These are phyloP conservation scores for Nymphalis polychloros DNA, from an alignment of 2,888 invertebrate species.

Conservation along the genomic window DNA sequence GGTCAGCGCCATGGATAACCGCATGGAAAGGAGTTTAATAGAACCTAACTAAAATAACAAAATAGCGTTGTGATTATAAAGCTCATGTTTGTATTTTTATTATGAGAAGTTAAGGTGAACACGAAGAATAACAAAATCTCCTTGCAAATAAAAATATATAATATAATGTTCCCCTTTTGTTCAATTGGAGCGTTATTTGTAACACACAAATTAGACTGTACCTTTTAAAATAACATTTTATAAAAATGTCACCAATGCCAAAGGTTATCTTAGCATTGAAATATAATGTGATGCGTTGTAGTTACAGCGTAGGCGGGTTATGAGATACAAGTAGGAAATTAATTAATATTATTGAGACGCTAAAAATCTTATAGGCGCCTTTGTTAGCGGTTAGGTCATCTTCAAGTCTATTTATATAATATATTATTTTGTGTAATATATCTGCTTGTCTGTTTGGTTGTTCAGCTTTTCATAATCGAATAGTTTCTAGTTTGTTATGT, in stretches of 20 bases:
- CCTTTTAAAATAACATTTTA: slow-evolving; percentile 32
- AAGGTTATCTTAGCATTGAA: slow-evolving; percentile 40
- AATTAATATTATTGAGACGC: slow-evolving; percentile 24
- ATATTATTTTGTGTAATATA: neutral
- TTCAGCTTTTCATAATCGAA: too few species aligned
- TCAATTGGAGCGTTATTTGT: neutral
- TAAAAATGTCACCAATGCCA: slow-evolving; percentile 34
- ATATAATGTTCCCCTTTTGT: neutral
- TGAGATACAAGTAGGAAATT: slow-evolving; percentile 29
- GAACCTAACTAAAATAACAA: too few species aligned
- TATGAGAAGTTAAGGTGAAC: too few species aligned
- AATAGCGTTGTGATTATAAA: too few species aligned
- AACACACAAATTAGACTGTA: slow-evolving; percentile 24
- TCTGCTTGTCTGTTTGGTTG: too few species aligned
- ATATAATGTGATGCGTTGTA: slow-evolving; percentile 32
- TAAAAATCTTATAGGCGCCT: slow-evolving; percentile 6
- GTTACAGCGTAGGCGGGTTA: slow-evolving; percentile 34
- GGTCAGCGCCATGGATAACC: too few species aligned
- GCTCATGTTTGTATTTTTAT: too few species aligned
- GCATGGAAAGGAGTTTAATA: too few species aligned
- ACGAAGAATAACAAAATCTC: too few species aligned
- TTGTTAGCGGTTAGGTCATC: slow-evolving; percentile 7
- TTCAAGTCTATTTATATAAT: neutral
- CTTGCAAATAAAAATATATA: too few species aligned
- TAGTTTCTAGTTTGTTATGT: too few species aligned